Conservation (phyloP, 2,888 invertebrate species). For the Cephus pygmeus region DNA sequence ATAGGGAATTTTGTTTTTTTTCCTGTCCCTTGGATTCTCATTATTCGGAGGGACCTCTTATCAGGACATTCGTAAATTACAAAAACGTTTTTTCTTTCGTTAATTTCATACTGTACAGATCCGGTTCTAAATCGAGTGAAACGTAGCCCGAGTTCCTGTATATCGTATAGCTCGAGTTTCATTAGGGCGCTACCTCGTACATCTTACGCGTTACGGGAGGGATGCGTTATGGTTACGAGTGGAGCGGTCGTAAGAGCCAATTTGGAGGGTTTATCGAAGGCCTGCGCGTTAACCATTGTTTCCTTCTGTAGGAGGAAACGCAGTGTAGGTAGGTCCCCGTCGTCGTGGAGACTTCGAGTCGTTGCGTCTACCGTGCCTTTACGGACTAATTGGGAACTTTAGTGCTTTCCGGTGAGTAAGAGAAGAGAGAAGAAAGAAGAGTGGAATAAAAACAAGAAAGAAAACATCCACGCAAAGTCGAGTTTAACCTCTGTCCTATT, state of each 20-base stretch:
- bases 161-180: neutral
- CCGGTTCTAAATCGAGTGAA: neutral
- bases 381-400: conserved; percentile 32
- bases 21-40: neutral
- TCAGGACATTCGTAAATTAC: neutral
- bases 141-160: neutral
- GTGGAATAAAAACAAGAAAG: neutral
- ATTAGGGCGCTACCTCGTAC: neutral
- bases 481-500: neutral
- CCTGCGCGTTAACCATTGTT: conserved; percentile 12
- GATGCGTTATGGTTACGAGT: conserved; percentile 40
- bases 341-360: neutral
- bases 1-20: neutral
- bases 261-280: conserved; percentile 27
- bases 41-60: neutral
- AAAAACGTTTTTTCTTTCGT: neutral
- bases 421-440: neutral
- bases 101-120: neutral
- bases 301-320: neutral
- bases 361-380: conserved; percentile 16
- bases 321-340: neutral
- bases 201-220: conserved; percentile 13
- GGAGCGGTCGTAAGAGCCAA: conserved; percentile 29
- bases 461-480: neutral
- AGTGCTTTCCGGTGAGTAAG: conserved; percentile 24